phyloP scores from a whole-genome alignment of 2,888 invertebrate species.

The Hypselothyrea guttata region DNA sequence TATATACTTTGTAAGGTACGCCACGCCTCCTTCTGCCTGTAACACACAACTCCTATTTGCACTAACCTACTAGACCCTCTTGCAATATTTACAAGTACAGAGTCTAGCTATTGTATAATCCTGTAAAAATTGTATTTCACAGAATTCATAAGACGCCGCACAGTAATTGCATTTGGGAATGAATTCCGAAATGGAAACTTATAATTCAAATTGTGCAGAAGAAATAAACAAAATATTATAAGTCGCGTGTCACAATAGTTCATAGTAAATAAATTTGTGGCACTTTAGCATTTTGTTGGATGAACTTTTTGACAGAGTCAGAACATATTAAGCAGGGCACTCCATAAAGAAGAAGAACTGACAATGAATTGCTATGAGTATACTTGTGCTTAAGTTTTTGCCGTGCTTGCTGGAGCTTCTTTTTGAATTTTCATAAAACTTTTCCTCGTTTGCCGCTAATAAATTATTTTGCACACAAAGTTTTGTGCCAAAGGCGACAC shows the following conservation, averaged over 20 bases:
- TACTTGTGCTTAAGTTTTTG: conserved; percentile 11
- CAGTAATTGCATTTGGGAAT: too few species aligned
- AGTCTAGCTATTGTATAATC: too few species aligned
- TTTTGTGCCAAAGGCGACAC: conserved; percentile 49
- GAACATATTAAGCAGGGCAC: conserved; percentile 56
- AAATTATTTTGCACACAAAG: conserved; percentile 65
- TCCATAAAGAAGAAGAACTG: conserved; percentile 13
- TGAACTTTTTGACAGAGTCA: conserved; percentile 54
- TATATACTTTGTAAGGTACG: too few species aligned
- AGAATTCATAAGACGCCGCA: too few species aligned
- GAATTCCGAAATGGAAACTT: neutral
- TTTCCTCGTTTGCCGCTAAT: conserved; percentile 73
- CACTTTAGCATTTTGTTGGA: conserved; percentile 23
- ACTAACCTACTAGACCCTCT: too few species aligned
- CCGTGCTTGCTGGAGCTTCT: conserved; percentile 19
- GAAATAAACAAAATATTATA: neutral
- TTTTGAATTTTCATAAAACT: conserved; percentile 68
- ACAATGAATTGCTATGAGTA: conserved; percentile 48
- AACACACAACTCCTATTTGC: too few species aligned
- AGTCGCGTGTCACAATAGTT: conserved; percentile 8
- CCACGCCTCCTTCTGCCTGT: too few species aligned
- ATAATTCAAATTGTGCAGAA: conserved; percentile 2
- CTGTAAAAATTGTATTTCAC: too few species aligned
- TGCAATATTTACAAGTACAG: too few species aligned
- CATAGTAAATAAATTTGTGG: conserved; percentile 45